Percentiles rank a stretch among this genome's conserved stretches.
Evolutionary conservation across 2,888 invertebrate species (phyloP).

Genomic region (Eucriotettix oculatus): DNA sequence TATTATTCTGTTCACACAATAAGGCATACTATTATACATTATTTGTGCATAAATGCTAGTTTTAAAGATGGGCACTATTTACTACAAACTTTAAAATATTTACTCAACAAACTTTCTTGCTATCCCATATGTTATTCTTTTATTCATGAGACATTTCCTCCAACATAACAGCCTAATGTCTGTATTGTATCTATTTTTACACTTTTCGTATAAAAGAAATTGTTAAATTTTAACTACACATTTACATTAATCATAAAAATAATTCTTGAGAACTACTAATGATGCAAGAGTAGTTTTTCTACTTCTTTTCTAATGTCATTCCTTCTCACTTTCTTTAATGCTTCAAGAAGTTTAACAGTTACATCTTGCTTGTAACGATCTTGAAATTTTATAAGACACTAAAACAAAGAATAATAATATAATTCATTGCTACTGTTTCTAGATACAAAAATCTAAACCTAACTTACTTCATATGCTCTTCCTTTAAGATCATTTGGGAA

Average conservation of each 20-base stretch:
- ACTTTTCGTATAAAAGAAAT: no score
- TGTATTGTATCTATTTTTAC: no score
- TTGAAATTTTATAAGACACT: constrained; percentile 20
- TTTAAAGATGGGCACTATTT: no score
- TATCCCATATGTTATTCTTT: no score
- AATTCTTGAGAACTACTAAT: not conserved
- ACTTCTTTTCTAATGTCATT: constrained; percentile 21
- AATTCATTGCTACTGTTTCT: not conserved
- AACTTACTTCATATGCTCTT: constrained; percentile 2
- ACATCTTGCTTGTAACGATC: constrained; percentile 16
- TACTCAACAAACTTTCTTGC: no score
- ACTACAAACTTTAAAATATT: no score
- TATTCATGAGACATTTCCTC: no score
- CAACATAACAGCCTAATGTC: no score
- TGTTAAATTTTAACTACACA: not conserved
- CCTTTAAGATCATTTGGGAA: constrained; percentile 13
- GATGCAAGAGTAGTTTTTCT: constrained; percentile 11
- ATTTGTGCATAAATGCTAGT: no score
- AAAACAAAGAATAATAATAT: constrained; percentile 9
- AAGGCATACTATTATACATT: no score
- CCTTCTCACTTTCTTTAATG: constrained; percentile 20
- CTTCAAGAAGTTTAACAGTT: constrained; percentile 18
- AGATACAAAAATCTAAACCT: not conserved
- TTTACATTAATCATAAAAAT: constrained; percentile 1
- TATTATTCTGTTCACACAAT: no score